These are phyloP conservation scores for Apodemus speciosus DNA, from an alignment of 2,113 vertebrate genomes.

Conservation along the genomic window DNA sequence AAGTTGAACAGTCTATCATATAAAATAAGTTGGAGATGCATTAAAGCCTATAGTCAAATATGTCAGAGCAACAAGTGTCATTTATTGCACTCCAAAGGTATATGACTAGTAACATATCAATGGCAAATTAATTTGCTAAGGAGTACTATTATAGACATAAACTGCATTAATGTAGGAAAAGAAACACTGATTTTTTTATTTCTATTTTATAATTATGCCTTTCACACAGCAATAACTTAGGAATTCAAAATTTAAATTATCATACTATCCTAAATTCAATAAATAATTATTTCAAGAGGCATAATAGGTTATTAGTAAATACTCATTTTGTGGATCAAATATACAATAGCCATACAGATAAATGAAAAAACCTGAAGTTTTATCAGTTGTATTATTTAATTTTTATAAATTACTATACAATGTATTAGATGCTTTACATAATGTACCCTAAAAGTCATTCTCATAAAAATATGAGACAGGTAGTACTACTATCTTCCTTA, in stretches of 20 bases:
- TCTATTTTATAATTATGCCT: background rate
- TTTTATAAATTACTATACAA: background rate
- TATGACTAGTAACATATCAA: constrained; percentile 9
- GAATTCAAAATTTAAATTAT: background rate
- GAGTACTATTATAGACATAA: background rate
- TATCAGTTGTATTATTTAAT: background rate
- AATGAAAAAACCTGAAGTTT: background rate
- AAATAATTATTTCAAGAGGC: constrained; percentile 4
- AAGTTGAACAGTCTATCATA: background rate
- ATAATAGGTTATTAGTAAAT: constrained; percentile 49
- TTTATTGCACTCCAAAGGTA: constrained; percentile 28
- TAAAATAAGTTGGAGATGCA: background rate
- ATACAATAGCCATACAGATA: constrained; percentile 3
- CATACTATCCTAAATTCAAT: background rate
- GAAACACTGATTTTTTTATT: background rate
- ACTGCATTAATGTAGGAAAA: background rate
- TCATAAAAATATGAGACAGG: background rate
- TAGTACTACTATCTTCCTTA: constrained; percentile 7
- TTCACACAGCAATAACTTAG: background rate
- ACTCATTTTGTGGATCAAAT: background rate
- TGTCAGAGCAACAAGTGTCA: background rate
- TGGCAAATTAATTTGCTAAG: background rate
- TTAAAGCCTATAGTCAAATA: constrained; percentile 29
- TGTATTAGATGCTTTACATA: background rate
- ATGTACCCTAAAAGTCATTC: background rate